phyloP scores from a whole-genome alignment of 2,113 vertebrate genomes.

The Euleptes europaea region DNA sequence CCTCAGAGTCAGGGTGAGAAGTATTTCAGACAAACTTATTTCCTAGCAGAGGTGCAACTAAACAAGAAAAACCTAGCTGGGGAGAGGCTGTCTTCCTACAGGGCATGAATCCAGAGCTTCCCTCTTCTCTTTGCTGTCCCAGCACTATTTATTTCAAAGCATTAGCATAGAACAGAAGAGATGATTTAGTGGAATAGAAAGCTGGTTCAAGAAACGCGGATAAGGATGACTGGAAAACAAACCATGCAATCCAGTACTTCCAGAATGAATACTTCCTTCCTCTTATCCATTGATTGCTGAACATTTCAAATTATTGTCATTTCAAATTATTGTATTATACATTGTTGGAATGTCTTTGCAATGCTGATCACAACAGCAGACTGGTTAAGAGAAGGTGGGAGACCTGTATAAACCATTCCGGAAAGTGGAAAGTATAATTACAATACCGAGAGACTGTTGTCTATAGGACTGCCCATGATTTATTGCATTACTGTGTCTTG shows the following conservation, averaged over 20 bases:
- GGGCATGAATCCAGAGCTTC: conserved; percentile 47
- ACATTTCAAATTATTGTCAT: conserved; percentile 14
- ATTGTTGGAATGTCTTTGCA: not conserved
- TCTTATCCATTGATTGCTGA: not conserved
- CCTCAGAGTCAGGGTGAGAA: conserved; percentile 52
- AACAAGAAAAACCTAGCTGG: conserved; percentile 22
- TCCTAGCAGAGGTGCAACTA: conserved; percentile 21
- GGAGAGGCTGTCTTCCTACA: conserved; percentile 35
- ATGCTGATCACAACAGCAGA: not conserved
- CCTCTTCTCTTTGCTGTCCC: conserved; percentile 17
- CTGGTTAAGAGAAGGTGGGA: not conserved
- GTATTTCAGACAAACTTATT: conserved; percentile 58
- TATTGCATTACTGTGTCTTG: conserved; percentile 27
- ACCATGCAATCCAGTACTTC: not conserved
- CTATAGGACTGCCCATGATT: conserved; percentile 31
- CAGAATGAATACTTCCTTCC: conserved; percentile 3
- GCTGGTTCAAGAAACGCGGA: conserved; percentile 41
- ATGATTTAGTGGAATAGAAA: conserved; percentile 36
- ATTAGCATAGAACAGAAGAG: conserved; percentile 36
- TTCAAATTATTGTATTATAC: not conserved
- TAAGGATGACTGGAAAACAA: conserved; percentile 27
- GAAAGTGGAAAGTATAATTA: conserved; percentile 12
- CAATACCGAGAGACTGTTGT: conserved; percentile 37
- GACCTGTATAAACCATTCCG: conserved; percentile 32
- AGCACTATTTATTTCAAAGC: conserved; percentile 54